A percentile compares a stretch with the other conserved stretches of the same genome.
Conservation (phyloP, 2,113 vertebrate species). For the Athene noctua region DNA sequence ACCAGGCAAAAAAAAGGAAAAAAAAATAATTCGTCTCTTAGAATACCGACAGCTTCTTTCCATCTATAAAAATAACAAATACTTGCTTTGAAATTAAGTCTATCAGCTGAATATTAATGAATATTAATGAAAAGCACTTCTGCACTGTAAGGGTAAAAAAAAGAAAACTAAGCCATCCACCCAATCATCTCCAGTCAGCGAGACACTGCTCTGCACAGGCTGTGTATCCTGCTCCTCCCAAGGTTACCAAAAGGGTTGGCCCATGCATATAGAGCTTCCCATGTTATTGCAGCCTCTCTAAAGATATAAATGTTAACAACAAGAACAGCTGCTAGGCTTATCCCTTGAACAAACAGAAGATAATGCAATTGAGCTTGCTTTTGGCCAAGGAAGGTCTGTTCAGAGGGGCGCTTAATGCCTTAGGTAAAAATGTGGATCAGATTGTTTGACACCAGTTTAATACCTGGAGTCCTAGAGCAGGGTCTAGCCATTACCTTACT, state of each 20-base stretch:
- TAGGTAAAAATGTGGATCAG: slow-evolving; percentile 24
- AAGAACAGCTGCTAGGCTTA: slow-evolving; percentile 21
- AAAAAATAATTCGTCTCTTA: neutral
- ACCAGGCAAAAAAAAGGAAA: neutral
- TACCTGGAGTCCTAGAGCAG: neutral
- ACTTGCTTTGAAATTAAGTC: slow-evolving; percentile 4
- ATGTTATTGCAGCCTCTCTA: neutral
- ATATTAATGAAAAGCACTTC: neutral
- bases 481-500: neutral
- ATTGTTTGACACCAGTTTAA: neutral
- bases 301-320: neutral
- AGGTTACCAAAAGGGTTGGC: neutral
- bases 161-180: neutral
- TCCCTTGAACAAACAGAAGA: slow-evolving; percentile 43
- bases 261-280: neutral
- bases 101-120: neutral
- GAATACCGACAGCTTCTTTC: neutral
- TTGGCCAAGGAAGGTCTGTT: slow-evolving; percentile 32
- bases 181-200: neutral
- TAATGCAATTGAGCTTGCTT: slow-evolving; percentile 44
- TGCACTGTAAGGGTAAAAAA: neutral
- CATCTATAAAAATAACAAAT: neutral
- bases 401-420: neutral
- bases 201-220: neutral
- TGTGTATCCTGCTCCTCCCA: neutral